phyloP scores from a whole-genome alignment of 2,113 vertebrate species.

The Melanerpes aurifrons region DNA sequence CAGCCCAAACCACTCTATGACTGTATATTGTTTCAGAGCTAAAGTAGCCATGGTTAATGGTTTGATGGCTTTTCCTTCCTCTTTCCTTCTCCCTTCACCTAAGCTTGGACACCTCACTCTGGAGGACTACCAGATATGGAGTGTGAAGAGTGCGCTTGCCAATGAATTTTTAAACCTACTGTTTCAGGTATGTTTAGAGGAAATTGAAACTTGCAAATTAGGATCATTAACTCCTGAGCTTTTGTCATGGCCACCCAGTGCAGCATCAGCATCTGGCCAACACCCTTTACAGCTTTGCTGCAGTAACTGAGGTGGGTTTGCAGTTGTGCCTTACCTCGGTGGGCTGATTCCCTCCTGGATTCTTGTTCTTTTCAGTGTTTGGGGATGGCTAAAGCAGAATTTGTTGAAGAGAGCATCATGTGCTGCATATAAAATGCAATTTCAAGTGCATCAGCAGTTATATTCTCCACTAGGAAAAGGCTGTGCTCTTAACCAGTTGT shows the following conservation, averaged over 20 bases:
- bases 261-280: neutral
- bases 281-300: neutral
- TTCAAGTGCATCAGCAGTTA: neutral
- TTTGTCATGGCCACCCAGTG: neutral
- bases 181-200: conserved; percentile 86
- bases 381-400: neutral
- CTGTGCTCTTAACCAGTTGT: neutral
- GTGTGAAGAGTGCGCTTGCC: conserved; percentile 95
- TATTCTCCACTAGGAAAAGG: neutral
- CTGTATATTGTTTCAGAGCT: no score
- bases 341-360: neutral
- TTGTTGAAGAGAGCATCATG: neutral
- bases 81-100: neutral
- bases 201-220: neutral
- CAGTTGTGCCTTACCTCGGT: neutral
- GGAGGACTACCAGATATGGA: conserved; percentile 99
- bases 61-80: neutral
- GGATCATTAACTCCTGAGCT: neutral
- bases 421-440: neutral
- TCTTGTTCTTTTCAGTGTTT: neutral
- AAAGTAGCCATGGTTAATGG: neutral
- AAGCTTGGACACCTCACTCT: conserved; percentile 93
- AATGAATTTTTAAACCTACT: conserved; percentile 98
- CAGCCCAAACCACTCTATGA: no score
- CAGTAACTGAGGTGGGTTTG: neutral